These are phyloP conservation scores for Abrostola tripartita DNA, from an alignment of 2,888 invertebrate genomes.

Conservation along the genomic window DNA sequence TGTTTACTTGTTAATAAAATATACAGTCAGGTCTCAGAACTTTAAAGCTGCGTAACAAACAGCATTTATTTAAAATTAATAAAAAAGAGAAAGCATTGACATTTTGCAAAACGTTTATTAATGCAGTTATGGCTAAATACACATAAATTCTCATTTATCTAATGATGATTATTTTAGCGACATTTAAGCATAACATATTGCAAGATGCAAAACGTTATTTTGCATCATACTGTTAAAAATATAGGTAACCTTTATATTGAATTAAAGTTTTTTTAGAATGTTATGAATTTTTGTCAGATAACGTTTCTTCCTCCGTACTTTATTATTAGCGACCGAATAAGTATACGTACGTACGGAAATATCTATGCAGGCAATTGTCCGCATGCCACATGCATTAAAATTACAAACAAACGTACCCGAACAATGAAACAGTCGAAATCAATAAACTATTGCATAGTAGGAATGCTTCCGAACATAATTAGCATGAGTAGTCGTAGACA, in stretches of 20 bases:
- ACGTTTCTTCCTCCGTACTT: conserved; percentile 33
- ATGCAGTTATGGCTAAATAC: neutral
- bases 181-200: neutral
- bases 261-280: no score
- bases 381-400: conserved; percentile 23
- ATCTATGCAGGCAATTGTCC: conserved; percentile 26
- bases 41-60: neutral
- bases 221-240: no score
- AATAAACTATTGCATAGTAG: conserved; percentile 25
- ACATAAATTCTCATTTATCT: neutral
- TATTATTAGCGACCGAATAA: conserved; percentile 19
- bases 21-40: no score
- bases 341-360: conserved; percentile 32
- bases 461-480: conserved; percentile 7
- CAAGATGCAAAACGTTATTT: no score
- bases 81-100: neutral
- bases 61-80: neutral
- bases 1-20: no score
- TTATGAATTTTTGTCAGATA: conserved; percentile 43
- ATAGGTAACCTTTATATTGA: no score
- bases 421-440: conserved; percentile 33
- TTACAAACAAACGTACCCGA: conserved; percentile 30
- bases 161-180: neutral
- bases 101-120: neutral
- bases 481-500: neutral